A percentile compares a stretch with the other conserved stretches of the same genome.
Evolutionary conservation across 2,888 invertebrate genomes (phyloP).

Genomic region (Chrysina gloriosa): DNA sequence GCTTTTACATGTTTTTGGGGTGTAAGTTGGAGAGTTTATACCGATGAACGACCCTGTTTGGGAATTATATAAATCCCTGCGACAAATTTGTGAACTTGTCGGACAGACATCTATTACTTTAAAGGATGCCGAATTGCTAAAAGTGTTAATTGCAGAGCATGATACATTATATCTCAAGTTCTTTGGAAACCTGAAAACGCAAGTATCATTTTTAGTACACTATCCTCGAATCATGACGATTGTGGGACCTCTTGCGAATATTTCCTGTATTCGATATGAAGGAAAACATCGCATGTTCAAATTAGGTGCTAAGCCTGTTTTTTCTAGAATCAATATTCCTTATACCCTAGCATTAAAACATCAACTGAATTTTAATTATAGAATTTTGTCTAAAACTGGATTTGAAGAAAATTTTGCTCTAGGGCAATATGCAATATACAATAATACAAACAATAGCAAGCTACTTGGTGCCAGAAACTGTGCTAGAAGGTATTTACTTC

Average conservation of each 20-base stretch:
- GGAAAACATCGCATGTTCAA: slow-evolving; percentile 46
- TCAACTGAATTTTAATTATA: slow-evolving; percentile 17
- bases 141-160: slow-evolving; percentile 27
- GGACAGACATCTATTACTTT: neutral
- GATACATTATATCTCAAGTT: neutral
- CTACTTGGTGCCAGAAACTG: neutral
- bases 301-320: neutral
- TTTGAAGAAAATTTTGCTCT: neutral
- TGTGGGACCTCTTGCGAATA: slow-evolving; percentile 12
- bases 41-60: slow-evolving; percentile 41
- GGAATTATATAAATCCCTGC: slow-evolving; percentile 42
- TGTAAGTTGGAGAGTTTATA: slow-evolving; percentile 49
- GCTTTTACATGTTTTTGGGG: slow-evolving; percentile 8
- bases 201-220: slow-evolving; percentile 16
- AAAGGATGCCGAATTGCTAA: neutral
- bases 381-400: slow-evolving; percentile 14
- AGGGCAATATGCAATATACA: slow-evolving; percentile 14
- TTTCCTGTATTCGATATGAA: slow-evolving; percentile 47
- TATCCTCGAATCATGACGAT: slow-evolving; percentile 14
- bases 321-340: slow-evolving; percentile 1
- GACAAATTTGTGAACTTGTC: neutral
- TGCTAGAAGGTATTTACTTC: neutral
- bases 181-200: slow-evolving; percentile 19
- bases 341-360: slow-evolving; percentile 6
- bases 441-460: neutral